A percentile compares a stretch with the other conserved stretches of the same genome.
Conservation (phyloP, 1,140 invertebrate species). For the Rhyacophila brunnea region DNA sequence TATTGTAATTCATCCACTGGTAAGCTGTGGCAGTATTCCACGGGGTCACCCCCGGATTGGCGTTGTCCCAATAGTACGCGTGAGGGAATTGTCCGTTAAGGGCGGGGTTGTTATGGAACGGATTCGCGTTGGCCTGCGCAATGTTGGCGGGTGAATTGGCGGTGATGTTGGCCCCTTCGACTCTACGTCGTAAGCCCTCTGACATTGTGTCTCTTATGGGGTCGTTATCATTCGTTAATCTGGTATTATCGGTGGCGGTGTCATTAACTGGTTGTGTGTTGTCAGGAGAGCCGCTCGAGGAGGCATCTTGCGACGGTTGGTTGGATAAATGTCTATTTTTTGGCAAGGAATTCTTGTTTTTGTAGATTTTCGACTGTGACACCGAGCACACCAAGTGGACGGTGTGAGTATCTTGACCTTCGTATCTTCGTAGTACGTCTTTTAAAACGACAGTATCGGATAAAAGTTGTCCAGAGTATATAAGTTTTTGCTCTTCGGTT, state of each 20-base stretch:
- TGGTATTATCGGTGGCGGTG: background rate
- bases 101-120: constrained; percentile 8
- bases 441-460: constrained; percentile 73
- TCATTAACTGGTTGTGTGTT: background rate
- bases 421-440: constrained; percentile 75
- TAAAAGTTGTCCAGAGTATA: constrained; percentile 86
- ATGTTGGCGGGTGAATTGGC: background rate
- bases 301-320: constrained; percentile 1
- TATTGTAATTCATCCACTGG: background rate
- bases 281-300: background rate
- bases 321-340: background rate
- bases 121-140: constrained; percentile 13
- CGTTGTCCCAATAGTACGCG: constrained; percentile 5
- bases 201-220: background rate
- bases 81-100: constrained; percentile 13
- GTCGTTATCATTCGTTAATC: constrained; percentile 8
- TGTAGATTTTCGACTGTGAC: background rate
- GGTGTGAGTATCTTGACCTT: constrained; percentile 71
- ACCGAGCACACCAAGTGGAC: constrained; percentile 79
- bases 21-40: constrained; percentile 1
- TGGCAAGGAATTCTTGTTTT: background rate
- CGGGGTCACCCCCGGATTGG: background rate
- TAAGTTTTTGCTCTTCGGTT: constrained; percentile 79
- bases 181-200: too few species aligned
- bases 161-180: too few species aligned